A percentile compares a stretch with the other conserved stretches of the same genome.
Conservation (phyloP, 2,888 invertebrate species). For the Pheosia tremula region DNA sequence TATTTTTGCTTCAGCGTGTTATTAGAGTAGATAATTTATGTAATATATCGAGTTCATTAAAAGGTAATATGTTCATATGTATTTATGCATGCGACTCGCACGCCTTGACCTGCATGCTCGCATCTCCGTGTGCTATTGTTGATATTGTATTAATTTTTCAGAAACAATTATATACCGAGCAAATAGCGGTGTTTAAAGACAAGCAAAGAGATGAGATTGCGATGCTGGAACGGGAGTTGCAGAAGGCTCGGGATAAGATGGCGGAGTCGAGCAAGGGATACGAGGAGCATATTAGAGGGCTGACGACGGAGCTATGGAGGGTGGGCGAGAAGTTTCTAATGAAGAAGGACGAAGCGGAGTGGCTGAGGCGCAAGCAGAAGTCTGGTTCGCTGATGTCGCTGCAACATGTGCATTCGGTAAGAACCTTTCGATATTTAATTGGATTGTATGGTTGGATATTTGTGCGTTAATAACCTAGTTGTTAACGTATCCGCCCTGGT, state of each 20-base stretch:
- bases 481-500: too few species aligned
- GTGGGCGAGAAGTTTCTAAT: conserved; percentile 85
- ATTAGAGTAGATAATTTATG: conserved; percentile 51
- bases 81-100: conserved; percentile 47
- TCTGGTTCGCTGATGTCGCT: conserved; percentile 76
- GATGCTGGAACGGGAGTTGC: conserved; percentile 73
- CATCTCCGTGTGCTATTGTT: conserved; percentile 1
- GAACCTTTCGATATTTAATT: not conserved
- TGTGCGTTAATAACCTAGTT: not conserved
- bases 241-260: conserved; percentile 81
- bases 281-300: conserved; percentile 68
- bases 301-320: conserved; percentile 85
- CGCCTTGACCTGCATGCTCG: conserved; percentile 22
- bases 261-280: conserved; percentile 63
- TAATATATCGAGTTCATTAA: conserved; percentile 25
- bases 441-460: not conserved
- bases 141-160: conserved; percentile 51
- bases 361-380: conserved; percentile 66
- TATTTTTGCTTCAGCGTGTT: conserved; percentile 57
- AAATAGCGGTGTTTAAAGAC: conserved; percentile 79
- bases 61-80: conserved; percentile 66
- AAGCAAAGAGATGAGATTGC: conserved; percentile 82
- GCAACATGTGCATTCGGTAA: conserved; percentile 71
- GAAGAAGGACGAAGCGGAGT: conserved; percentile 84
- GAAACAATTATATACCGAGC: conserved; percentile 86